Evolutionary conservation across 2,888 invertebrate genomes (phyloP).

Genomic region (Caenorhabditis sp.): DNA sequence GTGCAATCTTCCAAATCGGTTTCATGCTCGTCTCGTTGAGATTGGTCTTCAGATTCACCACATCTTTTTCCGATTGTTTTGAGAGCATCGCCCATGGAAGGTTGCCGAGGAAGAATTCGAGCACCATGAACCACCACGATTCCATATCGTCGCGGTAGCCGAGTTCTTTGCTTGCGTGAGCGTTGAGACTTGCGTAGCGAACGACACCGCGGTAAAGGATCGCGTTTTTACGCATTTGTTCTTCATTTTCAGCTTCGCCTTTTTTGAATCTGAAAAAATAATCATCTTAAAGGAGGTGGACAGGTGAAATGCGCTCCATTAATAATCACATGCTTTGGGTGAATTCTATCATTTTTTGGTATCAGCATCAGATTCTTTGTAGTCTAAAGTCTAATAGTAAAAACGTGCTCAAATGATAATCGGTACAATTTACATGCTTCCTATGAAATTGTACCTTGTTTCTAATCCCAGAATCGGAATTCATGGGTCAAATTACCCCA

Average conservation of each 20-base stretch:
- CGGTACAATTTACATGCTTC: too few relatives aligned
- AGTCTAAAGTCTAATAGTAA: too few relatives aligned
- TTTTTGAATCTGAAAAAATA: not conserved
- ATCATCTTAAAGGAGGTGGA: too few relatives aligned
- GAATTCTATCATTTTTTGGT: too few relatives aligned
- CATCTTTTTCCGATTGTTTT: slow-evolving; percentile 39
- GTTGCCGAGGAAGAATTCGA: slow-evolving; percentile 34
- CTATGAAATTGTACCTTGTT: too few relatives aligned
- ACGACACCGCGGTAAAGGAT: slow-evolving; percentile 39
- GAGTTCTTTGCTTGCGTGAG: slow-evolving; percentile 31
- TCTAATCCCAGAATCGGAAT: too few relatives aligned
- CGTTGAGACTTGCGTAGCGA: slow-evolving; percentile 30
- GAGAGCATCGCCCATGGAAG: slow-evolving; percentile 38
- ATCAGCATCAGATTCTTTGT: too few relatives aligned
- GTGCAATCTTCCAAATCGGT: slow-evolving; percentile 17
- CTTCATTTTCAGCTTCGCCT: slow-evolving; percentile 31
- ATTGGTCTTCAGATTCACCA: slow-evolving; percentile 24
- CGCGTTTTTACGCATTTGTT: slow-evolving; percentile 29
- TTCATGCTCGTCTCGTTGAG: slow-evolving; percentile 19
- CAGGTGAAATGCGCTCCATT: too few relatives aligned
- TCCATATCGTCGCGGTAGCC: slow-evolving; percentile 44
- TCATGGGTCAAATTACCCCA: too few relatives aligned
- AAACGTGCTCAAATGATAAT: too few relatives aligned
- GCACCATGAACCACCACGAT: slow-evolving; percentile 41
- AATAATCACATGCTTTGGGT: too few relatives aligned